These are phyloP conservation scores for Fragum whitleyi DNA, from an alignment of 2,888 invertebrate genomes.

Conservation along the genomic window DNA sequence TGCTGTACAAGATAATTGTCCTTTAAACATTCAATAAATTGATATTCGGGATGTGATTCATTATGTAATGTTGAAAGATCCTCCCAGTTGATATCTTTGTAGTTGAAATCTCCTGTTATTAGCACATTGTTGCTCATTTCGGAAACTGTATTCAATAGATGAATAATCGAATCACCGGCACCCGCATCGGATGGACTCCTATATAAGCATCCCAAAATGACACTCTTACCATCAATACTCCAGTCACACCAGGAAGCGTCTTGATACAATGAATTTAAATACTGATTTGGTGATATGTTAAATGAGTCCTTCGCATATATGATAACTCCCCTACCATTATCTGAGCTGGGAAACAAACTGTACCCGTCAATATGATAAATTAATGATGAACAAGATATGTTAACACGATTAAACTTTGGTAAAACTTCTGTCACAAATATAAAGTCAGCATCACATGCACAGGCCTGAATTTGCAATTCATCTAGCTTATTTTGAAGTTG, in stretches of 20 bases:
- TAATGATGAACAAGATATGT: conserved; percentile 2
- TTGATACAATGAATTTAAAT: conserved; percentile 10
- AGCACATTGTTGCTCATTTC: conserved; percentile 2
- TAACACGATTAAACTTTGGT: conserved; percentile 15
- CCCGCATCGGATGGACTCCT: conserved; percentile 22
- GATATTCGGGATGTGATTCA: conserved; percentile 18
- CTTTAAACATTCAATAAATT: conserved; percentile 32
- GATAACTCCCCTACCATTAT: conserved; percentile 29
- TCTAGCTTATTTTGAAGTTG: conserved; percentile 38
- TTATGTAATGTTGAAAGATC: background rate
- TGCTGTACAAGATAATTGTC: conserved; percentile 36
- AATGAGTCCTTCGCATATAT: conserved; percentile 29
- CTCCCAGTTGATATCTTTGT: conserved; percentile 17
- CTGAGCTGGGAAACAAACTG: conserved; percentile 14
- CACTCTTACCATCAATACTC: conserved; percentile 3
- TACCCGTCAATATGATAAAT: conserved; percentile 32
- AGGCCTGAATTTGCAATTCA: conserved; percentile 18
- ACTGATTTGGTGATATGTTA: conserved; percentile 24
- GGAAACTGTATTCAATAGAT: background rate
- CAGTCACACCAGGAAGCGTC: conserved; percentile 35
- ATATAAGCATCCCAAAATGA: conserved; percentile 6
- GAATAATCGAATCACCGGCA: background rate
- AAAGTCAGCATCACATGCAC: conserved; percentile 12
- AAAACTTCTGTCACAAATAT: conserved; percentile 41
- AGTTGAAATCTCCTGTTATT: conserved; percentile 31